Evolutionary conservation across 1,140 invertebrate genomes (phyloP).

Genomic region (Eriosoma lanigerum): DNA sequence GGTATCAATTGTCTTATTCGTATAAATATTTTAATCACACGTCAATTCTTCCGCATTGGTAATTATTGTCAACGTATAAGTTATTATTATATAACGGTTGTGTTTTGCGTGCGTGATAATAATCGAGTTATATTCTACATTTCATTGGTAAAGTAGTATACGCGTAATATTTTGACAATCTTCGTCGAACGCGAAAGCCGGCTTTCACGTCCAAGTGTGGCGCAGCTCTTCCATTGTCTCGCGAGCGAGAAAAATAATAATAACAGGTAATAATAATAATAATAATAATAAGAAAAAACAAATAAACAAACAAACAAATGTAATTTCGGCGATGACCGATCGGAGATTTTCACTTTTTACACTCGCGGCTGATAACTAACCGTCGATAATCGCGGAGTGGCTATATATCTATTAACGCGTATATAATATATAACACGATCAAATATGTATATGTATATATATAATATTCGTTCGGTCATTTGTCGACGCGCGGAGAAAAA

Average conservation of each 20-base stretch:
- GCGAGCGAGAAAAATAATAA: background rate
- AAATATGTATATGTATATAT: no score
- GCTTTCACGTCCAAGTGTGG: conserved; percentile 1
- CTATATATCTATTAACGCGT: background rate
- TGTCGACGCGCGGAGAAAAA: background rate
- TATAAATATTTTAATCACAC: no score
- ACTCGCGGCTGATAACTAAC: conserved; percentile 15
- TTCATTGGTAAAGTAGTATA: no score
- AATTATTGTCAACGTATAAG: no score
- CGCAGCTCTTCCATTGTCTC: conserved; percentile 11
- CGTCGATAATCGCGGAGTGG: conserved; percentile 10
- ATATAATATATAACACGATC: background rate
- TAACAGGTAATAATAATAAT: no score
- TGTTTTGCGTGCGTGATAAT: no score
- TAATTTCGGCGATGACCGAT: conserved; percentile 4
- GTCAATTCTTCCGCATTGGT: no score
- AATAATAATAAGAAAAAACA: no score
- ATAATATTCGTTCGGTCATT: background rate
- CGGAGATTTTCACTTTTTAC: conserved; percentile 31
- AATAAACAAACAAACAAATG: background rate
- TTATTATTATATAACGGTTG: no score
- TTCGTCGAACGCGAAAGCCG: background rate
- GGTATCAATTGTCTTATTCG: no score
- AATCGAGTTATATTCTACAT: no score
- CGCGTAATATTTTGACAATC: background rate